phyloP scores from a whole-genome alignment of 2,888 invertebrate genomes.

The Molorchus minor region DNA sequence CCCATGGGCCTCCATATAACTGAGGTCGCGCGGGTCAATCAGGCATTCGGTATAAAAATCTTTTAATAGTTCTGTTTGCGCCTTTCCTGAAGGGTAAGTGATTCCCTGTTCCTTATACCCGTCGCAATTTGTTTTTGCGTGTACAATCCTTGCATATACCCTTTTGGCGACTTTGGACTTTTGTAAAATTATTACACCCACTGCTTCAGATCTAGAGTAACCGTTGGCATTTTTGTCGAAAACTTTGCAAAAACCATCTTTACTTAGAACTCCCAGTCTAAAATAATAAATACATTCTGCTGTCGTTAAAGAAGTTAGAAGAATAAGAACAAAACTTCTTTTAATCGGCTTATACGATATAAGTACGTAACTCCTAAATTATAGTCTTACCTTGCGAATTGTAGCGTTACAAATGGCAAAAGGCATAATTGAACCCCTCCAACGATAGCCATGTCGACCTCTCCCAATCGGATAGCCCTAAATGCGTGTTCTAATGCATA shows the following conservation, averaged over 20 bases:
- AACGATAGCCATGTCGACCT: constrained; percentile 89
- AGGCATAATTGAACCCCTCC: constrained; percentile 87
- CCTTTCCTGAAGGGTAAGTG: constrained; percentile 61
- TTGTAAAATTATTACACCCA: constrained; percentile 77
- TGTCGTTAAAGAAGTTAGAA: too few species aligned
- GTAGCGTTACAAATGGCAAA: constrained; percentile 87
- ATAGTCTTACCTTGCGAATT: constrained; percentile 75
- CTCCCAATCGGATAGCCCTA: constrained; percentile 77
- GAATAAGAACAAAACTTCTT: too few species aligned
- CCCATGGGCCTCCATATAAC: constrained; percentile 89
- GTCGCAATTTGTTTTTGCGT: constrained; percentile 58
- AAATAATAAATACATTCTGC: too few species aligned
- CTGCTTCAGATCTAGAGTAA: constrained; percentile 84
- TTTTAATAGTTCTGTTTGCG: constrained; percentile 69
- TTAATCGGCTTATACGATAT: too few species aligned
- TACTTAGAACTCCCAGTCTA: constrained; percentile 78
- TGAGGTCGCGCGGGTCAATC: constrained; percentile 74
- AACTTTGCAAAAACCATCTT: constrained; percentile 87
- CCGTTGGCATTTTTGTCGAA: constrained; percentile 88
- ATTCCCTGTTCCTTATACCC: constrained; percentile 60
- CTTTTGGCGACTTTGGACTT: constrained; percentile 66
- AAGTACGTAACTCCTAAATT: too few species aligned
- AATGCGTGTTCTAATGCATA: constrained; percentile 87
- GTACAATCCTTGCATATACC: constrained; percentile 63
- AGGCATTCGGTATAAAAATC: constrained; percentile 76